Conservation (phyloP, 2,888 invertebrate species). For the Tupiocoris notatus region DNA sequence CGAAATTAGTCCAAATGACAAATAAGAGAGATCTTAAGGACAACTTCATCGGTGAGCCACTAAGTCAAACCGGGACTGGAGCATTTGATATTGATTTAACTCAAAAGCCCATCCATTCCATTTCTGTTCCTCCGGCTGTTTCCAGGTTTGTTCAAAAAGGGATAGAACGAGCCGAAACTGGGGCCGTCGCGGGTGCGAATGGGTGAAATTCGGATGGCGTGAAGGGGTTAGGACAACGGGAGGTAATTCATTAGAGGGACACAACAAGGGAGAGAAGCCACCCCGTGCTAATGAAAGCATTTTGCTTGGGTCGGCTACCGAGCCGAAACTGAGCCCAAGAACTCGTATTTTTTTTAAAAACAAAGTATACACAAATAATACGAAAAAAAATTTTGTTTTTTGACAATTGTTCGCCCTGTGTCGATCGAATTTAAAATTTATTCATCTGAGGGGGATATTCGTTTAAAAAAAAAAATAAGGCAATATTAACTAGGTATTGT, state of each 20-base stretch:
- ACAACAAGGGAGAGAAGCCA: conserved; percentile 35
- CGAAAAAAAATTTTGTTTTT: no score
- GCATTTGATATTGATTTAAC: conserved; percentile 39
- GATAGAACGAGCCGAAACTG: neutral
- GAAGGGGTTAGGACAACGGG: conserved; percentile 2
- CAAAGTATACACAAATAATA: no score
- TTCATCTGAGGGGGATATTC: no score
- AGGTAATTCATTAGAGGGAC: conserved; percentile 42
- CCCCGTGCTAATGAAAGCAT: conserved; percentile 36
- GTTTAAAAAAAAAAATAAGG: no score
- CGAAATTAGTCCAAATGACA: no score
- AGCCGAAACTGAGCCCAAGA: neutral
- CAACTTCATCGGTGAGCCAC: neutral
- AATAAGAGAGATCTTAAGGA: no score
- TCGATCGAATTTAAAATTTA: no score
- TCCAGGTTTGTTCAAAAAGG: conserved; percentile 24
- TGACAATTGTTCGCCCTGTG: no score
- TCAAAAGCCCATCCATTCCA: conserved; percentile 15
- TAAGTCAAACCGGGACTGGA: conserved; percentile 12
- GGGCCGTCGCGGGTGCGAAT: neutral
- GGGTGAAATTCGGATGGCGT: conserved; percentile 3
- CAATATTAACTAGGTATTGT: no score
- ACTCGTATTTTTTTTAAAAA: neutral
- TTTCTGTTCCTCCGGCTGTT: neutral
- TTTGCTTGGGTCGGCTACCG: neutral